phyloP scores from a whole-genome alignment of 2,797 vertebrate species.

The Myoxocephalus aenaeus region DNA sequence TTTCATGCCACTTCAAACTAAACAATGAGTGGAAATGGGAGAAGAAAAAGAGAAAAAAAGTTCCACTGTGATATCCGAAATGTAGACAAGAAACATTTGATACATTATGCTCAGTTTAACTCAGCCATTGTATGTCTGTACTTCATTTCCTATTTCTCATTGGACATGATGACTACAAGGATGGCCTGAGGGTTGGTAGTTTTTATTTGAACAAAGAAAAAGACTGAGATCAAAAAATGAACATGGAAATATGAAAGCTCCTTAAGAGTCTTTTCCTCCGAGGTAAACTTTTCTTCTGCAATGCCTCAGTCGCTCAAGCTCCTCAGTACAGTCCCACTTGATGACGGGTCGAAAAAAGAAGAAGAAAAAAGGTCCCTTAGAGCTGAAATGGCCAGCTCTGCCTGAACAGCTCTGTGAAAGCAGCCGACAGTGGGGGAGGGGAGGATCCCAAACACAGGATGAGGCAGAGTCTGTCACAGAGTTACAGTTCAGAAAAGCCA shows the following conservation, averaged over 20 bases:
- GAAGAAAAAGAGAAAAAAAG: slow-evolving; percentile 7
- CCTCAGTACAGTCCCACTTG: slow-evolving; percentile 48
- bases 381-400: slow-evolving; percentile 45
- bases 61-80: slow-evolving; percentile 53
- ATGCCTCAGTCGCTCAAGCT: slow-evolving; percentile 65
- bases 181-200: slow-evolving; percentile 43
- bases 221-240: slow-evolving; percentile 49
- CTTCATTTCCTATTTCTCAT: slow-evolving; percentile 46
- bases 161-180: slow-evolving; percentile 53
- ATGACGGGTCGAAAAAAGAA: slow-evolving; percentile 47
- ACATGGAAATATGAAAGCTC: slow-evolving; percentile 75
- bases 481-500: slow-evolving; percentile 84
- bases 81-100: slow-evolving; percentile 61
- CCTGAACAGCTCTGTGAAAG: slow-evolving; percentile 51
- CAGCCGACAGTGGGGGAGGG: slow-evolving; percentile 37
- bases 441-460: slow-evolving; percentile 42
- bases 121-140: slow-evolving; percentile 43
- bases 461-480: slow-evolving; percentile 68
- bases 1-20: slow-evolving; percentile 69
- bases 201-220: slow-evolving; percentile 41
- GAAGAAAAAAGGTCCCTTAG: slow-evolving; percentile 54
- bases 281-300: slow-evolving; percentile 83
- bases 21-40: slow-evolving; percentile 62
- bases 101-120: slow-evolving; percentile 59
- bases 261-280: slow-evolving; percentile 79